phyloP scores from a whole-genome alignment of 2,888 invertebrate species.

The Xiphydria camelus region DNA sequence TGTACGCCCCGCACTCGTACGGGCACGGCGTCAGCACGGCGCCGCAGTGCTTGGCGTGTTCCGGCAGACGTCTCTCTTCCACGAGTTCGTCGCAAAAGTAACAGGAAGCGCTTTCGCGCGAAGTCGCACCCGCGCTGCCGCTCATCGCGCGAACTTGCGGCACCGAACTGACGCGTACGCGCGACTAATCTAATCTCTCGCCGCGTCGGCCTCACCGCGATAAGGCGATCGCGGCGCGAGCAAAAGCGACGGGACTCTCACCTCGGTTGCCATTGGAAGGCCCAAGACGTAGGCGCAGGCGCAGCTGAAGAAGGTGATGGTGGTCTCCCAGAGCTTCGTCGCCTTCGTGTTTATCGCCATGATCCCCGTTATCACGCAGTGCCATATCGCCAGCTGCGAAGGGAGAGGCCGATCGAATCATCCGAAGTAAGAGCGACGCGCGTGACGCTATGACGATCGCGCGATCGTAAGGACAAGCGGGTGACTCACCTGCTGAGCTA shows the following conservation, averaged over 20 bases:
- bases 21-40: conserved; percentile 74
- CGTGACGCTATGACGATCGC: no score
- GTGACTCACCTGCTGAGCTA: conserved; percentile 73
- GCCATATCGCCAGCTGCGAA: conserved; percentile 80
- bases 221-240: conserved; percentile 17
- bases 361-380: conserved; percentile 84
- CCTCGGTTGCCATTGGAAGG: conserved; percentile 86
- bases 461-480: no score
- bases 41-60: conserved; percentile 71
- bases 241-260: no score
- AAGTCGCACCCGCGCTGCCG: conserved; percentile 21
- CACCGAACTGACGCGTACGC: no score
- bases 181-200: no score
- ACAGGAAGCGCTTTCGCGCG: conserved; percentile 37
- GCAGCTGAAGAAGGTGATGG: conserved; percentile 82
- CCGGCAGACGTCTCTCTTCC: conserved; percentile 49
- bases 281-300: conserved; percentile 80
- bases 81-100: conserved; percentile 50
- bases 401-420: no score
- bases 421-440: no score
- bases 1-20: conserved; percentile 71
- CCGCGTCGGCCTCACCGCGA: conserved; percentile 14
- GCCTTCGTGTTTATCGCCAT: conserved; percentile 76
- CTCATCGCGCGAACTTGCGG: conserved; percentile 33
- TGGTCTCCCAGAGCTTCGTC: conserved; percentile 78